A percentile compares a stretch with the other conserved stretches of the same genome.
Evolutionary conservation across 2,113 vertebrate genomes (phyloP).

Genomic region (Gymnobelideus leadbeateri): DNA sequence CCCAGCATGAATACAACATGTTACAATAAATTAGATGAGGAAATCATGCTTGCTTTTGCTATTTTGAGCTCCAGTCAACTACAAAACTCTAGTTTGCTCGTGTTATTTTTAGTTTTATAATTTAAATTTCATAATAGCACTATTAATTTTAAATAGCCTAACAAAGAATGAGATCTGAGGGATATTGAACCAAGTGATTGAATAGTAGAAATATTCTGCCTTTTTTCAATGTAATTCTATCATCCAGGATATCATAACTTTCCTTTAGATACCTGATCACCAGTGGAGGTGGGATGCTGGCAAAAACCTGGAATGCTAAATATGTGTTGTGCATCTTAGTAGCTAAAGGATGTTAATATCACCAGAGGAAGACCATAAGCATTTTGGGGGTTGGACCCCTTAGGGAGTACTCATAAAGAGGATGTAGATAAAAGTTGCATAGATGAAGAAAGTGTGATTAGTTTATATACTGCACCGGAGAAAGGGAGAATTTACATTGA

Average conservation of each 20-base stretch:
- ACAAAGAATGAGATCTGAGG: background rate
- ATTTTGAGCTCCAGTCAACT: background rate
- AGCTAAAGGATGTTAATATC: background rate
- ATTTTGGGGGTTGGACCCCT: background rate
- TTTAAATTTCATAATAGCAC: background rate
- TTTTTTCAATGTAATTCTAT: background rate
- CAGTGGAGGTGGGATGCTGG: background rate
- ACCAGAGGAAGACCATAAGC: background rate
- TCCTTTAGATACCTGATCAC: background rate
- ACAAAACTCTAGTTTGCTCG: background rate
- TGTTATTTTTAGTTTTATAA: background rate
- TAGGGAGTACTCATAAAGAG: background rate
- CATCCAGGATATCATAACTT: background rate
- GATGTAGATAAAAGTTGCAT: background rate
- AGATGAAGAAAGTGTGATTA: background rate
- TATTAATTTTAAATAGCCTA: slow-evolving; percentile 3
- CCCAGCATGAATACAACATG: background rate
- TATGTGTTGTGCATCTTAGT: background rate
- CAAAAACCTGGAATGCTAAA: background rate
- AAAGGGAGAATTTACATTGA: background rate
- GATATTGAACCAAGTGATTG: background rate
- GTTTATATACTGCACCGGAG: background rate
- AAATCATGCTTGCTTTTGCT: background rate
- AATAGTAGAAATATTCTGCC: background rate
- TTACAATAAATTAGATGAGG: slow-evolving; percentile 27